Base-by-base conservation (phyloP, 1,140 invertebrate genomes). In the Aethina tumida region DNA sequence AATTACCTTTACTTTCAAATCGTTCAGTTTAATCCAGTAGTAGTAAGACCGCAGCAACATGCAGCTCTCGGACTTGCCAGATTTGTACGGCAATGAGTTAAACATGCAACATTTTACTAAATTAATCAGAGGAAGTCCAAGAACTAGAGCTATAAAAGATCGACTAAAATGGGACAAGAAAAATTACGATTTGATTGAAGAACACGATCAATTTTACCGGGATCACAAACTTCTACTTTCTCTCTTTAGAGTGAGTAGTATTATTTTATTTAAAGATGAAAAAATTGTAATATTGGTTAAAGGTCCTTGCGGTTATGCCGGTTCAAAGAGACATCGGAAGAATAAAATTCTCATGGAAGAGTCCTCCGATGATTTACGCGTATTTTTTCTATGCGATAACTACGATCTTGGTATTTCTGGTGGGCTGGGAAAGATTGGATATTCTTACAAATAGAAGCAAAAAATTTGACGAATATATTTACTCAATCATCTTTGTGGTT, bases 391-490 rank as follows among this genome's bases (percentile, higher is more conserved):
- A 74, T 53, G 62, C 64, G 13, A 52, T 65, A 1, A 60, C 67
- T 5, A 73, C 72, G 0, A 44, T 62, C 2, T 50, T 74, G 1
- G 71, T 75, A 0, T 14, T 73, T 10, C 42, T 66, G 3, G 69
- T 76, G 5, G 73, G 72, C 4, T 67, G 67, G 44, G 71, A 75
- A 53, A 54, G 73, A 5, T 43, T 75, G 5, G 58, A 63, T 47
- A 73, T 74, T 38, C 45, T 75, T 8, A 53, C 62, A 7, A 68
- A 66, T 7, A 56, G 53, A 25, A 74, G 68, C 28, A 64, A 62
- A 44, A 68, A 67, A 52, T 75, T 75, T 41, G 73, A 75, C 48
- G 72, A 75, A 40, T 74, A 75, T 43, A 76, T 76, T 42, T 75
- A 75, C 48, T 69, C 70, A 2, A 66, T 75, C 33, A 59, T 75